Evolutionary conservation across 1,140 invertebrate genomes (phyloP).

Genomic region (Ladona fulva): DNA sequence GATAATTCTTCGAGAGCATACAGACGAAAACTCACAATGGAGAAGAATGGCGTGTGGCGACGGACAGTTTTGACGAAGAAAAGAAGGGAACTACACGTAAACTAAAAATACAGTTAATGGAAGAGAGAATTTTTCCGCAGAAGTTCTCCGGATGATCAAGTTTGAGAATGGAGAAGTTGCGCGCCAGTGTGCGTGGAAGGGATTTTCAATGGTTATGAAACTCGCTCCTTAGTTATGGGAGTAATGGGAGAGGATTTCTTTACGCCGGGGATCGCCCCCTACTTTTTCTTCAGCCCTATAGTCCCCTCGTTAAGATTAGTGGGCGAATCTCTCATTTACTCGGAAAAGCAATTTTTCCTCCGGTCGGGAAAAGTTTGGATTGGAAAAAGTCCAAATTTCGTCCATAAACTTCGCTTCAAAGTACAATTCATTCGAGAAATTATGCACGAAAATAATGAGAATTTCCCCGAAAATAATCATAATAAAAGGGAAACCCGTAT

Average conservation of each 20-base stretch:
- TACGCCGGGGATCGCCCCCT: neutral
- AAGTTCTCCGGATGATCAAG: neutral
- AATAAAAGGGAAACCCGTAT: neutral
- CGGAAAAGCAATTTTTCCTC: neutral
- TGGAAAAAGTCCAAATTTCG: neutral
- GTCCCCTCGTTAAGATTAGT: neutral
- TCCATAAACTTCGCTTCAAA: neutral
- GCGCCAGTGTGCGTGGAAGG: neutral
- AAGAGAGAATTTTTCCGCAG: too few relatives aligned
- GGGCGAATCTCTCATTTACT: neutral
- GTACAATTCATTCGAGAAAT: slow-evolving; percentile 1
- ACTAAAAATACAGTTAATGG: too few relatives aligned
- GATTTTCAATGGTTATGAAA: neutral
- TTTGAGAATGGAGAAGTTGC: neutral
- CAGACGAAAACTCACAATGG: too few relatives aligned
- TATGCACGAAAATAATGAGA: neutral
- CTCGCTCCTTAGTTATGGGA: neutral
- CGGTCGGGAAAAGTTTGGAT: slow-evolving; percentile 5
- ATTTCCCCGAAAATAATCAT: neutral
- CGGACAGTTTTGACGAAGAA: too few relatives aligned
- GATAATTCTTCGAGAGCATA: too few relatives aligned
- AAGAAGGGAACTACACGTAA: too few relatives aligned
- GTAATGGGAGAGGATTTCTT: slow-evolving; percentile 2
- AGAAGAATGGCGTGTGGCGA: too few relatives aligned
- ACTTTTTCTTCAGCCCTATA: neutral